Percentiles rank a stretch among this genome's conserved stretches.
Conservation (phyloP, 2,113 vertebrate species). For the Pampusana beccarii region DNA sequence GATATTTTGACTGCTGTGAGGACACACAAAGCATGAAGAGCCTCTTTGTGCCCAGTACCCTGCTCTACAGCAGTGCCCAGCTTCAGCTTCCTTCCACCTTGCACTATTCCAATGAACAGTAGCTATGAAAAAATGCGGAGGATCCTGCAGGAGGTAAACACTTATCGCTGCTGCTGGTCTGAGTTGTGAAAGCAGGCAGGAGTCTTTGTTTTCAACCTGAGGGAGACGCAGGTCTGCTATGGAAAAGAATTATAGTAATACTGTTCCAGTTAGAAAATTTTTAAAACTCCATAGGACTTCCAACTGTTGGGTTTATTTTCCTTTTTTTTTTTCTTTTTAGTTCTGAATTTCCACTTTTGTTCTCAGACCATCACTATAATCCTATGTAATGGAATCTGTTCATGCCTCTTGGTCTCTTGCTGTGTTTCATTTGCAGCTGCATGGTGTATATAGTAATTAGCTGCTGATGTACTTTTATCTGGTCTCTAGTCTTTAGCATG, state of each 20-base stretch:
- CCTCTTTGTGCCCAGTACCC: background rate
- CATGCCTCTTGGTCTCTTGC: background rate
- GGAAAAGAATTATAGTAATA: background rate
- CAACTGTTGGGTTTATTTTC: background rate
- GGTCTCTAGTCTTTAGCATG: background rate
- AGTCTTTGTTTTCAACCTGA: background rate
- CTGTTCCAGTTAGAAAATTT: background rate
- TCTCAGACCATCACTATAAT: background rate
- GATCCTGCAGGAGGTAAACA: background rate
- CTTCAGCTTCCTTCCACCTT: background rate
- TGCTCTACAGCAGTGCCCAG: background rate
- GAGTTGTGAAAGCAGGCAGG: background rate
- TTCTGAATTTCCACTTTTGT: background rate
- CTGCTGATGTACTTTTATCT: background rate
- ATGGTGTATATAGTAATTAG: background rate
- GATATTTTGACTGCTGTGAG: background rate
- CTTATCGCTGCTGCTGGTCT: background rate
- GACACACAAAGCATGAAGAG: background rate
- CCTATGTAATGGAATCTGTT: background rate
- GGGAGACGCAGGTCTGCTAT: background rate
- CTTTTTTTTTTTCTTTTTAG: background rate
- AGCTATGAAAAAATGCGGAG: background rate
- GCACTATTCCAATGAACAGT: background rate
- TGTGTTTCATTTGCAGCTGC: conserved; percentile 31
- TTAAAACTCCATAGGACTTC: background rate